Percentiles rank a stretch among this genome's conserved stretches.
Evolutionary conservation across 2,888 invertebrate species (phyloP).

Genomic region (Agriopis marginaria): DNA sequence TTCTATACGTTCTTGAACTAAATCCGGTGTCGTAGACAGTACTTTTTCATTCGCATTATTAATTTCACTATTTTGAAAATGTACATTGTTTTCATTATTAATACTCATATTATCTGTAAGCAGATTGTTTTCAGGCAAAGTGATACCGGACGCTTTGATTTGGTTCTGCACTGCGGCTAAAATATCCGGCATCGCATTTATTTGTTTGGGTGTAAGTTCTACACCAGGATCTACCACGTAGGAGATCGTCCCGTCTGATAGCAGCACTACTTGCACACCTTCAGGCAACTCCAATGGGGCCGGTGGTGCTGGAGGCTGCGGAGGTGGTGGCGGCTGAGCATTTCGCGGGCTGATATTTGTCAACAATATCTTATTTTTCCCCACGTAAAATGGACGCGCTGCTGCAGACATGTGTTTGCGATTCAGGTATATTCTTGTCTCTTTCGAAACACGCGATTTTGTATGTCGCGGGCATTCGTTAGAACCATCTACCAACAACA

Average conservation of each 20-base stretch:
- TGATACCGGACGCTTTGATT: conserved; percentile 33
- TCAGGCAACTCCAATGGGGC: conserved; percentile 41
- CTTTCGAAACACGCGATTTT: conserved; percentile 32
- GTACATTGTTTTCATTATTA: too few relatives aligned
- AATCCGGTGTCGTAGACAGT: background rate
- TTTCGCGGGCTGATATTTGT: conserved; percentile 56
- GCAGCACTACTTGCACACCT: conserved; percentile 55
- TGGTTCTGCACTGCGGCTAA: conserved; percentile 31
- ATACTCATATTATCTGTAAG: background rate
- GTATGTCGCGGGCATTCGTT: conserved; percentile 34
- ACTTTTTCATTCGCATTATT: background rate
- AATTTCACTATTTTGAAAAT: conserved; percentile 1
- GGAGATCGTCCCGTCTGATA: conserved; percentile 50
- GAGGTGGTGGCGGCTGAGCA: background rate
- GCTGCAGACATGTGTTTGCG: conserved; percentile 47
- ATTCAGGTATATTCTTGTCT: conserved; percentile 52
- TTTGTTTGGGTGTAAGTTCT: conserved; percentile 33
- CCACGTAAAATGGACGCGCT: conserved; percentile 65
- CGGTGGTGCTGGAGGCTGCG: conserved; percentile 12
- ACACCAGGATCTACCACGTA: conserved; percentile 37
- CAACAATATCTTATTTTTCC: conserved; percentile 73
- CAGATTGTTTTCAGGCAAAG: conserved; percentile 13
- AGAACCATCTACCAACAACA: conserved; percentile 49
- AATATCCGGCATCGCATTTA: conserved; percentile 28
- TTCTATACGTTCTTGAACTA: background rate